Evolutionary conservation across 2,113 vertebrate genomes (phyloP).

Genomic region (Anser cygnoides): DNA sequence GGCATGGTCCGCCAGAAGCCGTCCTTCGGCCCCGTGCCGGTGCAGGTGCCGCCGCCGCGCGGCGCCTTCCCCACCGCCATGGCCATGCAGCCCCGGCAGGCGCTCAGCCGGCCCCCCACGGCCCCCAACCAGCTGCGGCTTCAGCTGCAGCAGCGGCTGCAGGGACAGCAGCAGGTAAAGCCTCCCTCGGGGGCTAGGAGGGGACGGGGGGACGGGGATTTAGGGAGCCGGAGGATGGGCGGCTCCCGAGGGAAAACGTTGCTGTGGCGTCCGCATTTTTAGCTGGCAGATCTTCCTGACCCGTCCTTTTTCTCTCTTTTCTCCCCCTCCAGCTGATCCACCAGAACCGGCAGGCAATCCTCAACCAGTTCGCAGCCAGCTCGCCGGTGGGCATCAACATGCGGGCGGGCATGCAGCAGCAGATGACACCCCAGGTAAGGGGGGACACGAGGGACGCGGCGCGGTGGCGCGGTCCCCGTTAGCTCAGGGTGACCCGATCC

Average conservation of each 20-base stretch:
- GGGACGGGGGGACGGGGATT: too few relatives aligned
- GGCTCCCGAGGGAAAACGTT: background rate
- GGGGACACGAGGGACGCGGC: background rate
- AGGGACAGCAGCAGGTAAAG: conserved; percentile 90
- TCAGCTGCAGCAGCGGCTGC: conserved; percentile 92
- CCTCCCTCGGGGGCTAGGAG: rapidly evolving
- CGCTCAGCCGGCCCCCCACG: conserved; percentile 78
- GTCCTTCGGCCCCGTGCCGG: conserved; percentile 77
- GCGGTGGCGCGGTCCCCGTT: rapidly evolving
- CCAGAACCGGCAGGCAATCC: conserved; percentile 88
- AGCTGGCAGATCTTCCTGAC: background rate
- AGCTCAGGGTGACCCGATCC: background rate
- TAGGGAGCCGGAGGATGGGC: background rate
- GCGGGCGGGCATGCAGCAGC: conserved; percentile 85
- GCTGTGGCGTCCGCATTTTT: rapidly evolving
- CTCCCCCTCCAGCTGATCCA: conserved; percentile 73
- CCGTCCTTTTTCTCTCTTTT: background rate
- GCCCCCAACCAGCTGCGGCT: conserved; percentile 84
- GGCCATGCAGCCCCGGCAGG: conserved; percentile 80
- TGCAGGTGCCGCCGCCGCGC: conserved; percentile 76
- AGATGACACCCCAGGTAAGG: conserved; percentile 86
- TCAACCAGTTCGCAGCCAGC: conserved; percentile 86
- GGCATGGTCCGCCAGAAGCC: conserved; percentile 84
- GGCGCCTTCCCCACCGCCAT: conserved; percentile 80
- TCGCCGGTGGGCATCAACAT: conserved; percentile 83